Evolutionary conservation across 2,113 vertebrate species (phyloP).

Genomic region (Syngnathus floridae): DNA sequence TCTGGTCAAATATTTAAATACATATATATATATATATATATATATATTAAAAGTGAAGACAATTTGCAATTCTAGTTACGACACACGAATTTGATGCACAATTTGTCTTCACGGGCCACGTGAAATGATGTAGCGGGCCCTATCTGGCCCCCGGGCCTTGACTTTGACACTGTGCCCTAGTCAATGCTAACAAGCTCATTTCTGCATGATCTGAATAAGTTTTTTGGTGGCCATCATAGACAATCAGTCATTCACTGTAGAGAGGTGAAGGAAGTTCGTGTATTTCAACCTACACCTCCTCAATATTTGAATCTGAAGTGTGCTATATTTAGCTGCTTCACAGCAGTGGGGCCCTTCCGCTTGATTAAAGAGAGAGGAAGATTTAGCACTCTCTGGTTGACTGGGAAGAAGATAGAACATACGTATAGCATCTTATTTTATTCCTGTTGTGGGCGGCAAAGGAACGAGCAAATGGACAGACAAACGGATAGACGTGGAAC

Average conservation of each 20-base stretch:
- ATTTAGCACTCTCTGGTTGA: slow-evolving; percentile 6
- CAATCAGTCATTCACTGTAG: background rate
- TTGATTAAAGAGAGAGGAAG: slow-evolving; percentile 47
- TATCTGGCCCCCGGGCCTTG: too few relatives aligned
- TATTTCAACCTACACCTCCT: slow-evolving; percentile 10
- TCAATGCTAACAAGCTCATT: background rate
- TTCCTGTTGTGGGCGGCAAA: background rate
- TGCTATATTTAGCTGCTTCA: slow-evolving; percentile 42
- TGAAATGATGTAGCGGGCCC: too few relatives aligned
- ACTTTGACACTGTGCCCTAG: too few relatives aligned
- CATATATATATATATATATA: too few relatives aligned
- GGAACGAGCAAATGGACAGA: too few relatives aligned
- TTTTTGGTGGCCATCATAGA: background rate
- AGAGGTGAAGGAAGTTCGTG: slow-evolving; percentile 1
- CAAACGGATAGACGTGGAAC: too few relatives aligned
- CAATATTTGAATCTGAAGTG: slow-evolving; percentile 35
- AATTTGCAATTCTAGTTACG: too few relatives aligned
- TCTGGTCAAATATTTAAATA: too few relatives aligned
- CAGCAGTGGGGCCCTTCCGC: slow-evolving; percentile 39
- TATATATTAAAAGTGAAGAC: too few relatives aligned
- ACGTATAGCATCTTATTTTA: background rate
- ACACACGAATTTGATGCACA: too few relatives aligned
- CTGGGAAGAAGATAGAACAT: slow-evolving; percentile 9
- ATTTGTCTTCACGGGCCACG: too few relatives aligned
- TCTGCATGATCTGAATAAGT: background rate